A percentile compares a stretch with the other conserved stretches of the same genome.
phyloP scores from a whole-genome alignment of 2,888 invertebrate species.

The Hofmannophila pseudospretella region DNA sequence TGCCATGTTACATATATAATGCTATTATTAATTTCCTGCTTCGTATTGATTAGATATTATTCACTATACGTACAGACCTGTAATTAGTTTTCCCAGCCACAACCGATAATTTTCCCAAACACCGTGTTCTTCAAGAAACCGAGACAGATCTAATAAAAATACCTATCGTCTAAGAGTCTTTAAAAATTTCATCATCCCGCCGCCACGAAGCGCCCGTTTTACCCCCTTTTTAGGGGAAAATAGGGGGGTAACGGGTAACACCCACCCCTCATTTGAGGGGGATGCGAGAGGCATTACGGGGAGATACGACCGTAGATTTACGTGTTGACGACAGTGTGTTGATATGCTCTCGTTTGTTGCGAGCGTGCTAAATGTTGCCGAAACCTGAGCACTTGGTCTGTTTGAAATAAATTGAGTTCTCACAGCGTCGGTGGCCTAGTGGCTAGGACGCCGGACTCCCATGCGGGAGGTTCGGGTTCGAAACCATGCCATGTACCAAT shows the following conservation, averaged over 20 bases:
- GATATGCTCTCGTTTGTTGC: slow-evolving; percentile 9
- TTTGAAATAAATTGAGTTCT: no score
- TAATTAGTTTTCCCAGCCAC: neutral
- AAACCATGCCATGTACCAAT: no score
- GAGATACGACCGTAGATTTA: slow-evolving; percentile 38
- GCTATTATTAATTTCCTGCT: no score
- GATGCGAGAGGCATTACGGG: slow-evolving; percentile 43
- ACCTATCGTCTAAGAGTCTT: slow-evolving; percentile 44
- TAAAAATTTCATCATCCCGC: slow-evolving; percentile 57
- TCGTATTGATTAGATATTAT: no score
- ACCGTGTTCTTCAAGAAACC: no score
- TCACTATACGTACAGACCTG: no score
- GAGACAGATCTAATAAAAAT: slow-evolving; percentile 42
- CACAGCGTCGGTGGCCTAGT: no score
- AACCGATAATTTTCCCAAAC: neutral
- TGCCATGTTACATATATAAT: no score
- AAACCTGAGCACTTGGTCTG: no score
- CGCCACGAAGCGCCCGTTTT: slow-evolving; percentile 26
- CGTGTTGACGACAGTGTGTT: slow-evolving; percentile 23
- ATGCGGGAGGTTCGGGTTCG: no score
- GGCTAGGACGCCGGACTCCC: no score
- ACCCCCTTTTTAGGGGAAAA: slow-evolving; percentile 6
- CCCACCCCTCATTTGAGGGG: slow-evolving; percentile 8
- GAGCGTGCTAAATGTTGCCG: neutral
- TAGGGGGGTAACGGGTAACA: slow-evolving; percentile 1